Evolutionary conservation across 35 echinoderm and acorn worm species (phyloP), one percentile per base, ranked within the genome.

Genomic region (Amphiura filiformis): DNA sequence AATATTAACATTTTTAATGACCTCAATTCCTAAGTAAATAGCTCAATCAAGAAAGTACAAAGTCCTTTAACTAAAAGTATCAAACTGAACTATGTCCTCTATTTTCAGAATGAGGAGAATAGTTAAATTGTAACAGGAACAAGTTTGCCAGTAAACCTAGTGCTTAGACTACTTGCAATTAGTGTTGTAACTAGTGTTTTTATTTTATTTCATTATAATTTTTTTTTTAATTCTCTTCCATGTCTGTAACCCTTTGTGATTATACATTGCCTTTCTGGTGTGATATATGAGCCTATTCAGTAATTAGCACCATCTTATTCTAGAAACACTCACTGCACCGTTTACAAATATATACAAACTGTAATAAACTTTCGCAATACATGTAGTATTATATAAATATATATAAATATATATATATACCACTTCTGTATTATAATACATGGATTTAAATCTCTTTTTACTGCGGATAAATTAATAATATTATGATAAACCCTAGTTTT

Each of bases 401-500:
- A 20, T 11, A 52, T 52, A 52, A 11, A 52, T 52, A n/a, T 52
- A 52, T 52, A 52, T 52, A 70, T 70, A 70, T 70, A 70, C 61
- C 61, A 70, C 28, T 70, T 70, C 9, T 70, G 61, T 70, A 70
- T 70, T 70, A 70, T 70, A 70, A n/a, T 47, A 47, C 41, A 70
- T 70, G 61, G 61, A 70, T 70, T 70, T 70, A 70, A 70, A 5
- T 70, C 61, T 70, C 61, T 70, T 70, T 70, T 70, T 70, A 70
- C 61, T 26, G 61, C 61, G 61, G 61, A 70, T 70, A 70, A 70
- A 70, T 70, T 47, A 47, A 47, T 47, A 47, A 70, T 30, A 70
- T 70, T 70, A 18, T 70, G 61, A 70, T 70, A 70, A 70, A 70
- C 61, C 61, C 61, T 70, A 13, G 61, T 70, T 70, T 70, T 47